Conservation (phyloP, 2,888 invertebrate genomes). For the Frankliniella intonsa region DNA sequence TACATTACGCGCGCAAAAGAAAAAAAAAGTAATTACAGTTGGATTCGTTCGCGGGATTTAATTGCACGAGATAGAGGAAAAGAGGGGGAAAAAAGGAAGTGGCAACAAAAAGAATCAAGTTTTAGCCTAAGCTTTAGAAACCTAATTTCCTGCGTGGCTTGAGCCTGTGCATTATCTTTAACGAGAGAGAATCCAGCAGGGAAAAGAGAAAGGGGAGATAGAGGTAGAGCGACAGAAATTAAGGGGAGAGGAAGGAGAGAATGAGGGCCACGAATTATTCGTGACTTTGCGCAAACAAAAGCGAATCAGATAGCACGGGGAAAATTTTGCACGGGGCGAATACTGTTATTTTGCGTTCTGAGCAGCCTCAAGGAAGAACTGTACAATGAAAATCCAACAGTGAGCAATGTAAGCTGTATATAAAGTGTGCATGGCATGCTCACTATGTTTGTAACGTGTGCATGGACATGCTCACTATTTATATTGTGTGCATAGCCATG, state of each 20-base stretch:
- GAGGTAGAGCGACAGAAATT: too few species aligned
- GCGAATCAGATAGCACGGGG: background rate
- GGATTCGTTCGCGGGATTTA: conserved; percentile 6
- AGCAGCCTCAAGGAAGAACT: too few species aligned
- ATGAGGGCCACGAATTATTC: background rate
- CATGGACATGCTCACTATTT: too few species aligned
- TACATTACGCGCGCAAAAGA: background rate
- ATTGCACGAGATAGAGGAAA: conserved; percentile 7
- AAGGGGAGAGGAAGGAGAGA: background rate
- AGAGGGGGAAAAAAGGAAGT: background rate
- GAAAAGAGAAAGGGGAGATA: background rate
- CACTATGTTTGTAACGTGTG: too few species aligned
- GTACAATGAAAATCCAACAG: too few species aligned
- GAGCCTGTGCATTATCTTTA: conserved; percentile 8
- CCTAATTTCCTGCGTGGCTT: conserved; percentile 24
- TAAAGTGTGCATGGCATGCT: too few species aligned
- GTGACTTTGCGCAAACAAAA: background rate
- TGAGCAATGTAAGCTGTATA: too few species aligned
- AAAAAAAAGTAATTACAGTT: conserved; percentile 14
- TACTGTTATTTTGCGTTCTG: too few species aligned
- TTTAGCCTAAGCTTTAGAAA: conserved; percentile 14
- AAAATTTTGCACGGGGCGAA: too few species aligned
- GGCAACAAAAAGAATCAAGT: background rate
- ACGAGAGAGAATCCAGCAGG: background rate
- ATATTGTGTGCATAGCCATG: too few species aligned